Evolutionary conservation across 1,140 invertebrate species (phyloP), one percentile per base, ranked within the genome.

Genomic region (Drosophila neocordata): DNA sequence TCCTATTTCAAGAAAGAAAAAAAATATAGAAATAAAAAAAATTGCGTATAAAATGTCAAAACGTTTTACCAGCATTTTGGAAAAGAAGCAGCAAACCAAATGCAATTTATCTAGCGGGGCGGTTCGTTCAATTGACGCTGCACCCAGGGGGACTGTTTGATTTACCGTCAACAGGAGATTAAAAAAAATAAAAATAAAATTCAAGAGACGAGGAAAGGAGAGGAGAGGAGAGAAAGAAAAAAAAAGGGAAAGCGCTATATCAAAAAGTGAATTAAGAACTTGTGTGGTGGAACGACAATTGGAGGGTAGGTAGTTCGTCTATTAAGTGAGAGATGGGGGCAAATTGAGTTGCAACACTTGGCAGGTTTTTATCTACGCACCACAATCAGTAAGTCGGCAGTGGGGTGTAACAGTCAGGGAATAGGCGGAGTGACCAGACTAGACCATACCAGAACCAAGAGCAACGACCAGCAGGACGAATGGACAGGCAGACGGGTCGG

Each of bases 161-260:
- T 88, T 88, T 88, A 88, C 83, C 83, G 84, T 88, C 83, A 88
- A 83, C 83, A 83, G 83, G 83, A 88, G 83, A 88, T 88, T 88
- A 87, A 88, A 88, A 85, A 85, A 78, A 75, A 75, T 59, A 58
- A 20, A 5, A 41, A 44, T 7, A 38, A 5, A 31, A 31, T 31
- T 31, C 27, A 6, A 31, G 27, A 53, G 13, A 52, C 52, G 48
- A 65, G 59, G 67, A 58, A 58, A 15, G 37, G 31, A 52, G 59
- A 71, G 58, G 4, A 53, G 11, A 37, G 34, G 11, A 58, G 56
- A 64, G 55, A 51, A 27, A 35, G 27, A 67, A 61, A 59, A 52
- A 56, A 59, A 72, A 62, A 53, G 20, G 44, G 31, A 52, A 63
- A 71, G 62, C 38, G 51, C 56, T 73, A 60, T 69, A 66, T 76